Evolutionary conservation across 2,113 vertebrate genomes (phyloP).

Genomic region (Mastomys coucha): DNA sequence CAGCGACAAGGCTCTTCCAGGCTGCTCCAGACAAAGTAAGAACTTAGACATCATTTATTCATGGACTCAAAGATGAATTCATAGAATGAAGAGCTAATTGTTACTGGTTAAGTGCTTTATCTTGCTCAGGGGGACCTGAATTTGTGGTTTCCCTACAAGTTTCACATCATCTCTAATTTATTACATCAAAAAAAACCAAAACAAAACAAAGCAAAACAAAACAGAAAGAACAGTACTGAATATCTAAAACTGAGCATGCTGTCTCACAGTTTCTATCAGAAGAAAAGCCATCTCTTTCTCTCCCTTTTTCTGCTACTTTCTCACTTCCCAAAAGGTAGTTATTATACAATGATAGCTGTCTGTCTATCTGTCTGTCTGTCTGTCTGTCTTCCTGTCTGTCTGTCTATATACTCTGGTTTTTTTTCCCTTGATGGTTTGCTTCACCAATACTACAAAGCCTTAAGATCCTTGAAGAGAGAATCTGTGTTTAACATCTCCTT

Average conservation of each 20-base stretch:
- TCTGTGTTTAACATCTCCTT: not conserved
- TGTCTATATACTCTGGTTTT: not conserved
- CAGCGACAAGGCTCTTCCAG: not conserved
- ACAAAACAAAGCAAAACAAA: not conserved
- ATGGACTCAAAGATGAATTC: conserved; percentile 26
- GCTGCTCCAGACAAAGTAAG: not conserved
- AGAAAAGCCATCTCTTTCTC: not conserved
- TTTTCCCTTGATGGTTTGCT: not conserved
- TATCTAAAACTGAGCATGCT: not conserved
- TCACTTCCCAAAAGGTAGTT: not conserved
- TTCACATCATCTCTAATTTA: conserved; percentile 14
- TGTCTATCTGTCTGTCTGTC: not conserved
- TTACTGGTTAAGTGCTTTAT: conserved; percentile 16
- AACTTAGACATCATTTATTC: not conserved
- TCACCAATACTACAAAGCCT: not conserved
- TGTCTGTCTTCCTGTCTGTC: not conserved
- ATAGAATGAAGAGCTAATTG: not conserved
- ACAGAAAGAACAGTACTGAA: not conserved
- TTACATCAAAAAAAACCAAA: not conserved
- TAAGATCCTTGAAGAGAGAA: not conserved
- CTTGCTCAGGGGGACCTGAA: not conserved
- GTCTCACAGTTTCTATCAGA: not conserved
- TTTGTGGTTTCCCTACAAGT: not conserved
- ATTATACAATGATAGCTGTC: not conserved
- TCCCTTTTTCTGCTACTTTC: not conserved